These are phyloP conservation scores for Cosmia pyralina DNA, from an alignment of 2,888 invertebrate genomes.

Conservation along the genomic window DNA sequence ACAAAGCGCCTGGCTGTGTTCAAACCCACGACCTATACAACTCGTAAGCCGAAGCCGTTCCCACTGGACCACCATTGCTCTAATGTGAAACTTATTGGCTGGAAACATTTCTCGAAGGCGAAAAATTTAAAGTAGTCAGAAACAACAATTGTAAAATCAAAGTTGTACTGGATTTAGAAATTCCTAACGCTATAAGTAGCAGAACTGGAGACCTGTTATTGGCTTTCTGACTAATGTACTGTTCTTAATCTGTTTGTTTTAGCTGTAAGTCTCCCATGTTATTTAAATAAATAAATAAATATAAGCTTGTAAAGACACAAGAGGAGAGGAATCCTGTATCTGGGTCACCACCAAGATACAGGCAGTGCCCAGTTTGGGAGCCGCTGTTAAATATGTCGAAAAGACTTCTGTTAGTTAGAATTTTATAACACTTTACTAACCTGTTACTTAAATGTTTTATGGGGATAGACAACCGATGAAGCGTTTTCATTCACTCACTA, in stretches of 20 bases:
- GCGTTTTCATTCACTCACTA: slow-evolving; percentile 83
- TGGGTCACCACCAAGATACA: background rate
- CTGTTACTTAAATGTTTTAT: background rate
- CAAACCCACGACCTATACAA: too few species aligned
- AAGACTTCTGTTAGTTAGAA: background rate
- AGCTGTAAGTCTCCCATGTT: too few species aligned
- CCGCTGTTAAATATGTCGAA: background rate
- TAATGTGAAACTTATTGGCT: background rate
- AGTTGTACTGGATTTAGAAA: background rate
- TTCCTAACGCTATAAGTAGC: slow-evolving; percentile 18
- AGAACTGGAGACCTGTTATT: too few species aligned
- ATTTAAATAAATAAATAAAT: too few species aligned
- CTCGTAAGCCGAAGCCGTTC: too few species aligned
- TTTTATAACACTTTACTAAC: background rate
- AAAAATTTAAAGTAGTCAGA: background rate
- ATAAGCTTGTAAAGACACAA: background rate
- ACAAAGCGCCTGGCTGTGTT: too few species aligned
- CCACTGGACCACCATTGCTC: too few species aligned
- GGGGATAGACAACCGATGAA: slow-evolving; percentile 82
- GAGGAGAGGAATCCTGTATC: background rate
- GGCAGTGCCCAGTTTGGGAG: background rate
- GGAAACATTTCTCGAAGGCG: background rate
- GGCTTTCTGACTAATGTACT: too few species aligned
- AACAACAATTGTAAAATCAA: background rate
- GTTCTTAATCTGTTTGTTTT: too few species aligned